Base-by-base conservation (phyloP, 1,140 invertebrate genomes). In the Drosophila sp. region DNA sequence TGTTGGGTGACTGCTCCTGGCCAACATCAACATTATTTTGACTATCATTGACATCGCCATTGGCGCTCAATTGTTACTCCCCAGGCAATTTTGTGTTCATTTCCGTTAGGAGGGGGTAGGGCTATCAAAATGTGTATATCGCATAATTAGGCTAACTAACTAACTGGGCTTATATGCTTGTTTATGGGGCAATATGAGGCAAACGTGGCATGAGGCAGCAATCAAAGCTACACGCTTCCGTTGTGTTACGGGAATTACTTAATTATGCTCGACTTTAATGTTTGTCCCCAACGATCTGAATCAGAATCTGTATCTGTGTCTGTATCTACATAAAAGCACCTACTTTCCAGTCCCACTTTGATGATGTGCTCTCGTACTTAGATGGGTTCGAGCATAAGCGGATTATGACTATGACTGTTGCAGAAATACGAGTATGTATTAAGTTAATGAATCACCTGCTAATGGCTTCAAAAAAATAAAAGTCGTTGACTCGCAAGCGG, bases 91-190 rank as follows among this genome's bases (percentile, higher is more conserved):
- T 83, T 59, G 74, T 58, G 46, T 72, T 76, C 71, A 72, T 76
- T 80, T 84, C 76, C 80, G 76, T 36, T 21, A 7, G 27, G 21
- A 16, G 38, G 8, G 40, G 7, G 21, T 58, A n/a, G 45, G 6
- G 48, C 78, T 78, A 87, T 87, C 83, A 77, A 77, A 83, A 65
- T 67, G 72, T 73, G 69, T 72, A 71, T 83, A 89, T 89, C 76
- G 83, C 72, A 83, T 83, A 87, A 87, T 87, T 89, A 89, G 76
- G 67, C 76, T 76, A 87, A 87, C 83, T 87, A 89, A 89, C 65
- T 64, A 75, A 50, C 72, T 58, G 38, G 53, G 61, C 46, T 25
- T 59, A 67, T 41, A 34, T 36, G 50, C 14, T 21, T 36, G 50
- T 53, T 53, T 34, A 53, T 53, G 36, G 36, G 38, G 41, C 13